Conservation (phyloP, 2,113 vertebrate species). For the Heterocephalus glaber region DNA sequence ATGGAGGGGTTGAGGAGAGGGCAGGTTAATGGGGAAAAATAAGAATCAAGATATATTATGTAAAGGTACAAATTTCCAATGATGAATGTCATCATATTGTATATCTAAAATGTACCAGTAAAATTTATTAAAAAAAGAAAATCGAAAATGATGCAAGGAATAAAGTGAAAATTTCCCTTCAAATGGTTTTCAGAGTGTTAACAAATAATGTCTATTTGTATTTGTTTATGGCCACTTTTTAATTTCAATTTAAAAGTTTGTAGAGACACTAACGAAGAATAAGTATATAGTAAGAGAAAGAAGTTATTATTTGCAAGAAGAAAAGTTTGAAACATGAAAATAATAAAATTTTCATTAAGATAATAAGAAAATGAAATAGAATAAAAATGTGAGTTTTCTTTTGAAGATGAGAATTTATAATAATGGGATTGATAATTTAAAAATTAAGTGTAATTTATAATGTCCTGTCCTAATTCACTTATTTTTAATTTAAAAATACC, state of each 20-base stretch:
- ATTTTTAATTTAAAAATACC: constrained; percentile 7
- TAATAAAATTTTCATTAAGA: not conserved
- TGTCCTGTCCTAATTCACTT: not conserved
- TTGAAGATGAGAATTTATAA: not conserved
- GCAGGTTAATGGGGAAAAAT: too few relatives aligned
- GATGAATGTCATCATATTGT: too few relatives aligned
- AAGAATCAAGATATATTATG: too few relatives aligned
- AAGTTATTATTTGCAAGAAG: not conserved
- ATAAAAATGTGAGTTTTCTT: not conserved
- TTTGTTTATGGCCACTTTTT: not conserved
- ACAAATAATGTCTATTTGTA: not conserved
- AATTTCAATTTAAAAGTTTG: not conserved
- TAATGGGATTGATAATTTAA: not conserved
- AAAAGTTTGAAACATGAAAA: constrained; percentile 27
- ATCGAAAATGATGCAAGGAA: not conserved
- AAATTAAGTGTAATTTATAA: not conserved
- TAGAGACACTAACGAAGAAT: not conserved
- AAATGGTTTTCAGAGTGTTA: constrained; percentile 7
- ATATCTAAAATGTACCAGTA: too few relatives aligned
- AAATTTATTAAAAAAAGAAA: too few relatives aligned
- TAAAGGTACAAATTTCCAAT: too few relatives aligned
- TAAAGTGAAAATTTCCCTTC: constrained; percentile 14
- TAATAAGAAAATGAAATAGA: not conserved
- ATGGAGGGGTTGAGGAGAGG: too few relatives aligned
- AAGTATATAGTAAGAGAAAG: not conserved